Evolutionary conservation across 2,113 vertebrate genomes (phyloP).

Genomic region (Ailurus styani): DNA sequence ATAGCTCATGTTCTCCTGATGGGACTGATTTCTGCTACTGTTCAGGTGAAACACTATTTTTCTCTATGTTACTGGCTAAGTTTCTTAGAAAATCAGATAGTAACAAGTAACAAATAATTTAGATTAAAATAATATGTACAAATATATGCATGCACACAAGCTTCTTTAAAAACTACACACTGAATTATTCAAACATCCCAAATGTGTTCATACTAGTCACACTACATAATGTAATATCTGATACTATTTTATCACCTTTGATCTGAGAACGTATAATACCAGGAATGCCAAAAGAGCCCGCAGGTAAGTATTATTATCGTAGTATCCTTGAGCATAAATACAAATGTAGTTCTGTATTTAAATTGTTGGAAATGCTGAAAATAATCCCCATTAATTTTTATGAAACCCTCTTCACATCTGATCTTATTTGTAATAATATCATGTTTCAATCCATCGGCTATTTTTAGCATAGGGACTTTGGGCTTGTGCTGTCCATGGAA

Average conservation of each 20-base stretch:
- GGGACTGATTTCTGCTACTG: not conserved
- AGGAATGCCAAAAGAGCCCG: not conserved
- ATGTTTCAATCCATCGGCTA: not conserved
- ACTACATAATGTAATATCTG: not conserved
- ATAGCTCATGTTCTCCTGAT: not conserved
- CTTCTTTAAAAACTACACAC: slow-evolving; percentile 1
- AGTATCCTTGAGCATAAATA: not conserved
- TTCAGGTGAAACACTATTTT: not conserved
- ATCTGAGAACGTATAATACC: not conserved
- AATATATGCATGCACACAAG: not conserved
- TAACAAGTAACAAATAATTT: slow-evolving; percentile 33
- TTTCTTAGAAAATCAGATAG: not conserved
- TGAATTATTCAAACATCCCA: slow-evolving; percentile 24
- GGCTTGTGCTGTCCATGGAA: not conserved
- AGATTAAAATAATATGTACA: slow-evolving; percentile 20
- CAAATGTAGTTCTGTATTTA: not conserved
- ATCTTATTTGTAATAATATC: not conserved
- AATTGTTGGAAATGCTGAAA: not conserved
- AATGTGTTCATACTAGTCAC: not conserved
- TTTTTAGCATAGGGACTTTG: not conserved
- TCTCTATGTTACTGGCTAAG: not conserved
- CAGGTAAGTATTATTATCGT: not conserved
- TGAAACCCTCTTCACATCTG: not conserved
- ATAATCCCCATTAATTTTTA: not conserved
- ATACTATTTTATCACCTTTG: not conserved